These are phyloP conservation scores for Apodemus sylvaticus DNA, from an alignment of 2,113 vertebrate species.

Conservation along the genomic window DNA sequence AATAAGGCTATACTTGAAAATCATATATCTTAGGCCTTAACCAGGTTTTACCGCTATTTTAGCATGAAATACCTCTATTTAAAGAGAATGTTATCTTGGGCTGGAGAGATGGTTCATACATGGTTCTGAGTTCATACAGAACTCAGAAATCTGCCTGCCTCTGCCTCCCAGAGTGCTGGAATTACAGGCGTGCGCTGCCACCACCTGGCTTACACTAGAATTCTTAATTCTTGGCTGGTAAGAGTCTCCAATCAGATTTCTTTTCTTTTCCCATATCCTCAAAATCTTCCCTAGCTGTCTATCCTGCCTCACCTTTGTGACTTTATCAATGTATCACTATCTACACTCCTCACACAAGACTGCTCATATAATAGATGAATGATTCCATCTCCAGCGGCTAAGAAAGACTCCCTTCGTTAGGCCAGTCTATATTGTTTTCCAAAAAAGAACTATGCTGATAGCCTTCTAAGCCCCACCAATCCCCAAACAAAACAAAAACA, in stretches of 20 bases:
- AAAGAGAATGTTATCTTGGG: not conserved
- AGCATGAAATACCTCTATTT: not conserved
- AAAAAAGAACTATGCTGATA: constrained; percentile 5
- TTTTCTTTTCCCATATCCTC: not conserved
- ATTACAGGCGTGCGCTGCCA: not conserved
- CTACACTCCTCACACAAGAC: not conserved
- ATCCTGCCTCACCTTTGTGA: not conserved
- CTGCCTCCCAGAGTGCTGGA: not conserved
- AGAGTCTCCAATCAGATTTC: not conserved
- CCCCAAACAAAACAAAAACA: no score
- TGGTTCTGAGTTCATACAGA: no score
- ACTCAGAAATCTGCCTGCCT: not conserved
- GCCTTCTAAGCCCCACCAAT: not conserved
- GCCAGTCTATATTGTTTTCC: not conserved
- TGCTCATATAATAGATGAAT: not conserved
- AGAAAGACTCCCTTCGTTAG: not conserved
- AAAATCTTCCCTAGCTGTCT: not conserved
- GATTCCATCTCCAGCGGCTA: constrained; percentile 26
- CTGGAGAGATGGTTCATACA: not conserved
- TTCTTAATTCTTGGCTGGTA: not conserved
- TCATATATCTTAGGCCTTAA: not conserved
- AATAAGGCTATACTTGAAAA: not conserved
- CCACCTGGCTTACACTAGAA: not conserved
- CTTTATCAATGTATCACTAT: constrained; percentile 21
- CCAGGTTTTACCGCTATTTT: not conserved